phyloP scores from a whole-genome alignment of 2,113 vertebrate species.

The Coreoperca whiteheadi region DNA sequence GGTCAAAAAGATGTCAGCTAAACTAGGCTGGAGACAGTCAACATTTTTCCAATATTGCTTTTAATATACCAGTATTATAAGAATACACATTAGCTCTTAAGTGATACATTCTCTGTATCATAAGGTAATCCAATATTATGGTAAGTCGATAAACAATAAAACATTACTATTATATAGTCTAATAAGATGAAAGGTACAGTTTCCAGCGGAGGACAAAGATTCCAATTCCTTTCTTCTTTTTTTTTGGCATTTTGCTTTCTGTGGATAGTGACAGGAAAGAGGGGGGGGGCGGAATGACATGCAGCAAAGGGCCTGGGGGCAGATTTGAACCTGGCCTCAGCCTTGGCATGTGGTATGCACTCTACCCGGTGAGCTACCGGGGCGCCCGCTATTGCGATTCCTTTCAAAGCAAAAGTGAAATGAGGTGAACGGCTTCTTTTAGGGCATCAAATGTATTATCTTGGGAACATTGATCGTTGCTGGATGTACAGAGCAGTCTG shows the following conservation, averaged over 20 bases:
- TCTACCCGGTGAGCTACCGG: too few species aligned
- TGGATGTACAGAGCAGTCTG: not conserved
- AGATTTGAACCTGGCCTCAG: too few species aligned
- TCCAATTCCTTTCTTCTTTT: too few species aligned
- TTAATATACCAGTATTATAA: not conserved
- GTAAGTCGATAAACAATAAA: not conserved
- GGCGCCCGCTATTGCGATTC: too few species aligned
- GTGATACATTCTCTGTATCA: conserved; percentile 1
- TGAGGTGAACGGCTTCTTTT: conserved; percentile 30
- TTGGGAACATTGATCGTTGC: not conserved
- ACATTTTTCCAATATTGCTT: not conserved
- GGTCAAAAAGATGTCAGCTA: not conserved
- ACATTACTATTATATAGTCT: not conserved
- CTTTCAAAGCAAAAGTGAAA: conserved; percentile 9
- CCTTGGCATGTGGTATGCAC: too few species aligned
- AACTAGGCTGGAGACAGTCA: not conserved
- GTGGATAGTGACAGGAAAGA: too few species aligned
- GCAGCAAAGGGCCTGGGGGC: too few species aligned
- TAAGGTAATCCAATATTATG: not conserved
- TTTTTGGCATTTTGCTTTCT: too few species aligned
- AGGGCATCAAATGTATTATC: conserved; percentile 23
- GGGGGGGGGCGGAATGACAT: too few species aligned
- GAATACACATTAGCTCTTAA: not conserved
- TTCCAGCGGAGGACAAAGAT: conserved; percentile 3
- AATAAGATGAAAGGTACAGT: not conserved